phyloP scores from a whole-genome alignment of 2,113 vertebrate genomes.

The Sialia sialis region DNA sequence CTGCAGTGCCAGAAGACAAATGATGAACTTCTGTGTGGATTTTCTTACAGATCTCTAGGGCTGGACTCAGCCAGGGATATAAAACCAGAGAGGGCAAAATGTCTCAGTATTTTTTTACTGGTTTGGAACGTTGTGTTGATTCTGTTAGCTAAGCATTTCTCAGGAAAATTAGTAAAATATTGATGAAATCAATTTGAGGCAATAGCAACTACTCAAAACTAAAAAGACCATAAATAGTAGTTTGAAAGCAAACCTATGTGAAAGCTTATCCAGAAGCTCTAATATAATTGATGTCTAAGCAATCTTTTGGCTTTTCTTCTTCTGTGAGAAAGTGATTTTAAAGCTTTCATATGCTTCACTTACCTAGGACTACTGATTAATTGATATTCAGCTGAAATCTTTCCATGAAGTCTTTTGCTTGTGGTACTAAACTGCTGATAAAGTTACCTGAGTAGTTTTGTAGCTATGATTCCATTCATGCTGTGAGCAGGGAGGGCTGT shows the following conservation, averaged over 20 bases:
- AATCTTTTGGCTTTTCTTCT: background rate
- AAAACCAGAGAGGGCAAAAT: background rate
- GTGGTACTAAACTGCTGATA: background rate
- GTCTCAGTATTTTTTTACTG: background rate
- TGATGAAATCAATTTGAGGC: background rate
- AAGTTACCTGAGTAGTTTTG: background rate
- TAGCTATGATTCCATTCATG: background rate
- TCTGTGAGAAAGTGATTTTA: background rate
- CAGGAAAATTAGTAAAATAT: background rate
- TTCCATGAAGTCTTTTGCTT: background rate
- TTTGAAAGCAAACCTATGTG: background rate
- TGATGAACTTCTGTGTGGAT: background rate
- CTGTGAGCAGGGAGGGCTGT: background rate
- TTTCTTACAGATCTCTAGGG: background rate
- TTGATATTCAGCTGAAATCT: background rate
- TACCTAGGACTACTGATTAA: background rate
- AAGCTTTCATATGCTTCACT: background rate
- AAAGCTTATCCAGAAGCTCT: background rate
- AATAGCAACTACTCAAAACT: background rate
- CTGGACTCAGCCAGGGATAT: background rate
- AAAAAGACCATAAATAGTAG: background rate
- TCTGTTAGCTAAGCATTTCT: background rate
- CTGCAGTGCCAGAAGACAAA: background rate
- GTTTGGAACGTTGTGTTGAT: background rate
- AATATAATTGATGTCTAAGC: background rate